phyloP scores from a whole-genome alignment of 2,888 invertebrate species.

The Drosophila pseudotalamancana region DNA sequence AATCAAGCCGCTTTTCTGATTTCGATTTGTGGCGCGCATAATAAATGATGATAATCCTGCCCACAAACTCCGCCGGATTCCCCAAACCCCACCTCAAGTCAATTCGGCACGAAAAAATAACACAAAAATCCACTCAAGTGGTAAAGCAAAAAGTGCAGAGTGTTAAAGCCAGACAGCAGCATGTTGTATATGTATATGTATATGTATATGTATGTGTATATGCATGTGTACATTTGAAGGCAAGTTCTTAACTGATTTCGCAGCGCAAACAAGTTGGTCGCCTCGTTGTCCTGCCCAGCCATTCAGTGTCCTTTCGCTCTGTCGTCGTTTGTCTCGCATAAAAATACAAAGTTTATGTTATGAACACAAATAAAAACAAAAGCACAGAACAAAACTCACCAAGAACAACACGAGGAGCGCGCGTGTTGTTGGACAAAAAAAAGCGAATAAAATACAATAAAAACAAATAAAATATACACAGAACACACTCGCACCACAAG shows the following conservation, averaged over 20 bases:
- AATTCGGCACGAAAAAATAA: constrained; percentile 66
- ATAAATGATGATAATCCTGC: constrained; percentile 60
- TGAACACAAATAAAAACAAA: constrained; percentile 77
- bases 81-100: constrained; percentile 17
- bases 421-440: constrained; percentile 36
- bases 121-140: constrained; percentile 80
- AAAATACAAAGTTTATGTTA: constrained; percentile 79
- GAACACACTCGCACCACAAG: constrained; percentile 33
- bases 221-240: constrained; percentile 51
- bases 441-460: constrained; percentile 75
- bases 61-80: constrained; percentile 11
- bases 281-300: constrained; percentile 48
- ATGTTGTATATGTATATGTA: constrained; percentile 6
- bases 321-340: constrained; percentile 52
- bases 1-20: constrained; percentile 75
- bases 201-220: constrained; percentile 17
- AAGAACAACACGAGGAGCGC: constrained; percentile 60
- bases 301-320: constrained; percentile 24
- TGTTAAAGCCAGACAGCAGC: constrained; percentile 56
- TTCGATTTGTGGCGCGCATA: constrained; percentile 77
- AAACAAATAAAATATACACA: constrained; percentile 73
- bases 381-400: constrained; percentile 53
- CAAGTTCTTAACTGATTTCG: constrained; percentile 78
- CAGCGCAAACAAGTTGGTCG: constrained; percentile 74
- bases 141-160: constrained; percentile 65